Percentiles rank a stretch among this genome's conserved stretches.
Conservation (phyloP, 2,113 vertebrate species). For the Oryzias celebensis region DNA sequence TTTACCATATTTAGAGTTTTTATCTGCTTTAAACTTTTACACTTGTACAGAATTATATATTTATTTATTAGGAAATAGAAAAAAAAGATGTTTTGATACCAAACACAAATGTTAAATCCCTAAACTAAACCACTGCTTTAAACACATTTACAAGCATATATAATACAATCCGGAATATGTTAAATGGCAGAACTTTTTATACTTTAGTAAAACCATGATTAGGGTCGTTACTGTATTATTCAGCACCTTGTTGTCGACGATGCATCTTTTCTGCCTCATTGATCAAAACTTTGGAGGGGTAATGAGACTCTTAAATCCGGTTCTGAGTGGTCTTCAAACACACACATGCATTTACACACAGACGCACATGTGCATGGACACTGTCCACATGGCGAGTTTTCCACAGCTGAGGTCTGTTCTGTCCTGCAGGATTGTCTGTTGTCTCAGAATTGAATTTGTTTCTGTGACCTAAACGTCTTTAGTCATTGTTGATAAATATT, state of each 20-base stretch:
- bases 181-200: too few relatives aligned
- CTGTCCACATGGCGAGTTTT: constrained; percentile 10
- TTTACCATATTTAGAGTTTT: too few relatives aligned
- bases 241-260: neutral
- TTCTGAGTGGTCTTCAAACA: neutral
- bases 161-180: too few relatives aligned
- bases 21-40: too few relatives aligned
- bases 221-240: too few relatives aligned
- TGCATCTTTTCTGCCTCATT: neutral
- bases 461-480: constrained; percentile 3
- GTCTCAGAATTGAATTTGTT: constrained; percentile 4
- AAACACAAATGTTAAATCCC: too few relatives aligned
- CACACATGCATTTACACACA: neutral
- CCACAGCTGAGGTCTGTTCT: constrained; percentile 4
- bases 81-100: too few relatives aligned
- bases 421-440: neutral
- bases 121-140: too few relatives aligned
- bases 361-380: neutral
- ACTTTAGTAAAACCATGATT: too few relatives aligned
- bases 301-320: constrained; percentile 6
- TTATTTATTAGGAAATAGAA: too few relatives aligned
- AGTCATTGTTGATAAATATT: neutral
- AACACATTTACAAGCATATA: too few relatives aligned
- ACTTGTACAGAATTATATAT: too few relatives aligned
- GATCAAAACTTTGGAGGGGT: neutral